Base-by-base conservation (phyloP, 2,797 vertebrate species). In the Propithecus perrieri region DNA sequence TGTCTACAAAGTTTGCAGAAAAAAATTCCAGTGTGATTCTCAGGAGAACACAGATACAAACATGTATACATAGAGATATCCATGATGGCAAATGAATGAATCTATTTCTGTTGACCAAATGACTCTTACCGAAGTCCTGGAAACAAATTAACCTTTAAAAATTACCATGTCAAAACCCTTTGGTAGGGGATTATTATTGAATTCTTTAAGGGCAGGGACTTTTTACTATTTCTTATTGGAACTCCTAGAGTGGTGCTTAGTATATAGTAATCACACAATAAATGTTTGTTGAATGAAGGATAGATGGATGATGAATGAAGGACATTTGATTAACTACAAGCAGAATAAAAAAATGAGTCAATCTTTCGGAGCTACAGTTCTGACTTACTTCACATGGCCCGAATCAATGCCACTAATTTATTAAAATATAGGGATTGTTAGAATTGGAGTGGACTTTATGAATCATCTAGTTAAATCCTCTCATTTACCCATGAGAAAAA, bases 111-210 rank as follows among this genome's bases (percentile, higher is more conserved):
- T 80, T 96, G 14, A 85, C 5, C 41, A 88, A 81, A 72, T 7
- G 4, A 46, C 26, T 72, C 46, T 85, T 89, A 30, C 53, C 22
- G 38, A 95, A 72, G 26, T 63, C 53, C 59, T 65, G 14, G 67
- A 88, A 92, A 88, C 10, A 92, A 95, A 78, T 33, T 18, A 72
- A 69, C 1, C 24, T 91, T 94, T 94, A 76, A 87, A 94, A 94
- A 57, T 41, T 59, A 38, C 5, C 76, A 7, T 38, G 14, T 72
- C 35, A 87, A 84, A 67, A 35, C n/a, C 22, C 12, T 74, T 48
- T 43, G 7, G 35, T 83, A n/a, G 14, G 83, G 9, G 26, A 33
- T 59, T 88, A 30, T 89, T 88, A 72, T 26, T 28, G 24, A 86
- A 38, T 2, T 71, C 9, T 93, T 81, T 83, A 85, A 74, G 43